Conservation (phyloP, 1,140 invertebrate species). For the Proales similis region DNA sequence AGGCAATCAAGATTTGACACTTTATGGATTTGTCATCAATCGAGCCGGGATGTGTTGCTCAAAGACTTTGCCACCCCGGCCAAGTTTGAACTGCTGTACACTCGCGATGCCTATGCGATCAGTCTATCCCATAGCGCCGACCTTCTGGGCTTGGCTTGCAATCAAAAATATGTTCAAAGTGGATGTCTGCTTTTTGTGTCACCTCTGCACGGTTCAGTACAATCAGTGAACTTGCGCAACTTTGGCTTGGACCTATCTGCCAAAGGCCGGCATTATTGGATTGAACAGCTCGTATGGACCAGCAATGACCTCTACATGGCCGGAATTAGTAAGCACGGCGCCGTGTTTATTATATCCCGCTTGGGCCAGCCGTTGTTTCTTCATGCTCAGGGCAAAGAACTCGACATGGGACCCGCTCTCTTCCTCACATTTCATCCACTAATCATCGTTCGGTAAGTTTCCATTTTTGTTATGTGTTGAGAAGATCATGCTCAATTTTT, state of each 20-base stretch:
- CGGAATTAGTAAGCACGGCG: constrained; percentile 47
- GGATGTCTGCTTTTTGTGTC: constrained; percentile 47
- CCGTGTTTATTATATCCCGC: constrained; percentile 45
- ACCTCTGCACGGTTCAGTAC: constrained; percentile 44
- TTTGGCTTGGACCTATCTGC: constrained; percentile 43
- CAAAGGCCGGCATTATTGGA: constrained; percentile 46
- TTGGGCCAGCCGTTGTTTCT: constrained; percentile 48
- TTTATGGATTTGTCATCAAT: constrained; percentile 28
- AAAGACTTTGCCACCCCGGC: constrained; percentile 1
- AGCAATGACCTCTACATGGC: constrained; percentile 48
- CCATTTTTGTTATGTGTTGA: neutral
- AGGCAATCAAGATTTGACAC: constrained; percentile 34
- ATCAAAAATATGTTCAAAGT: constrained; percentile 44
- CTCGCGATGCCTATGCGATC: constrained; percentile 42
- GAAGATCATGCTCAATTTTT: neutral
- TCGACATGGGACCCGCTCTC: constrained; percentile 47
- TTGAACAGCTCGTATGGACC: constrained; percentile 48
- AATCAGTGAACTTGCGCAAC: constrained; percentile 43
- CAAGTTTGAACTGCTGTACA: constrained; percentile 1
- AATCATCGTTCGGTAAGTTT: constrained; percentile 43
- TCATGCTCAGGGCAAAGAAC: constrained; percentile 43
- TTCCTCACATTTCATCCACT: constrained; percentile 50
- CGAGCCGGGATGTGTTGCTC: no score
- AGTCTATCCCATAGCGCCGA: constrained; percentile 45
- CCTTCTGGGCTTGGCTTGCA: constrained; percentile 48